Base-by-base conservation (phyloP, 2,113 vertebrate species). In the Anolis carolinensis region DNA sequence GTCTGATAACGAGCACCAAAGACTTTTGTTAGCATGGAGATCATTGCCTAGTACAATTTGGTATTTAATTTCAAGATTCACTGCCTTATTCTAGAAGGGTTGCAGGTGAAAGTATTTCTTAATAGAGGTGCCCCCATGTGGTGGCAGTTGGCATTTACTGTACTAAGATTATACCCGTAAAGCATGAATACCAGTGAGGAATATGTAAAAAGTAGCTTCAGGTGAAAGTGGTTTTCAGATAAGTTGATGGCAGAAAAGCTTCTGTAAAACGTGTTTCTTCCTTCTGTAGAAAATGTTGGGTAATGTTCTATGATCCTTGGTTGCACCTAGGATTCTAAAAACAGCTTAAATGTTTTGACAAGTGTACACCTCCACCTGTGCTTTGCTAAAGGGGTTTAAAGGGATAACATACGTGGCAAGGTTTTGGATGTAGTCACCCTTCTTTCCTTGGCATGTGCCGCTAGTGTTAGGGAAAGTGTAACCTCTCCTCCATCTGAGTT, bases 101-200 rank as follows among this genome's bases (percentile, higher is more conserved):
- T 34, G 32, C 20, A 82, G 14, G 32, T 30, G 34, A 62, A 3
- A 30, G 73, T 63, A 14, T 86, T 78, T 27, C 36, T 63, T 80
- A 86, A 80, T 63, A 30, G 36, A 73, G 52, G 52, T 80, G 44
- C 32, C 78, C 68, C 39, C 84, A 25, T n/a, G 68, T 81, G 78
- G 78, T 63, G n/a, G 63, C 70, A 73, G 11, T 36, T 81, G 59
- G 77, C 73, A 81, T 65, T 81, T 80, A 1, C 18, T 59, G 14
- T 59, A 13, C 55, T 59, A 59, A 59, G 55, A 20, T 30, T 18
- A 77, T 18, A 77, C n/a, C 27, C 52, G 30, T 50, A 55, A 14
- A 34, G 14, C 55, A 7, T 83, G 52, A 73, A 73, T 59, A 59
- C 23, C 50, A 83, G 50, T 50, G 32, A 18, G 21, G 4, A 44